Percentiles rank a stretch among this genome's conserved stretches.
These are phyloP conservation scores for Agrotis puta DNA, from an alignment of 2,888 invertebrate species.

Conservation along the genomic window DNA sequence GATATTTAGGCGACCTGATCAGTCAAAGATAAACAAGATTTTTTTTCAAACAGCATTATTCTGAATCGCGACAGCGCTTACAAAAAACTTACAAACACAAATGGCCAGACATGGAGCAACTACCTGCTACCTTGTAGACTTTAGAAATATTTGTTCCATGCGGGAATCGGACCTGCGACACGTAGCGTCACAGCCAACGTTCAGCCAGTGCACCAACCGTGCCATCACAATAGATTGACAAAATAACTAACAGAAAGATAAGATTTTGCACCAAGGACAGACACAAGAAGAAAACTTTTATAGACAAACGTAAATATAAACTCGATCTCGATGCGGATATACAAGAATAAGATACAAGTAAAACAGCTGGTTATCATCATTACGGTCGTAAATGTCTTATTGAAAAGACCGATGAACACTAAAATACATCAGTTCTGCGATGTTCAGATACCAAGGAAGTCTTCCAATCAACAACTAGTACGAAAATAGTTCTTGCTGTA, in stretches of 20 bases:
- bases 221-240: too few relatives aligned
- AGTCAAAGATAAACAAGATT: too few relatives aligned
- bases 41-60: too few relatives aligned
- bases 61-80: too few relatives aligned
- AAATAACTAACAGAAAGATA: not conserved
- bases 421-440: slow-evolving; percentile 22
- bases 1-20: too few relatives aligned
- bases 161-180: too few relatives aligned
- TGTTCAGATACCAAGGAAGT: not conserved
- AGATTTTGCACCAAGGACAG: not conserved
- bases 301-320: slow-evolving; percentile 4
- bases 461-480: not conserved
- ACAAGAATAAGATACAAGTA: slow-evolving; percentile 5
- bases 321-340: slow-evolving; percentile 11
- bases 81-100: too few relatives aligned
- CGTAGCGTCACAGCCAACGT: too few relatives aligned
- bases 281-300: not conserved
- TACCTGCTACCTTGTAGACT: too few relatives aligned
- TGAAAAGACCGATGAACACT: slow-evolving; percentile 3
- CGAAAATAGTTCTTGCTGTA: not conserved
- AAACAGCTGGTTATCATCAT: slow-evolving; percentile 39
- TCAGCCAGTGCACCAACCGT: too few relatives aligned
- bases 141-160: too few relatives aligned
- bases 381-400: slow-evolving; percentile 30
- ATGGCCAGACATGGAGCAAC: too few relatives aligned